A percentile compares a stretch with the other conserved stretches of the same genome.
Evolutionary conservation across 2,113 vertebrate genomes (phyloP).

Genomic region (Nothoprocta pentlandii): DNA sequence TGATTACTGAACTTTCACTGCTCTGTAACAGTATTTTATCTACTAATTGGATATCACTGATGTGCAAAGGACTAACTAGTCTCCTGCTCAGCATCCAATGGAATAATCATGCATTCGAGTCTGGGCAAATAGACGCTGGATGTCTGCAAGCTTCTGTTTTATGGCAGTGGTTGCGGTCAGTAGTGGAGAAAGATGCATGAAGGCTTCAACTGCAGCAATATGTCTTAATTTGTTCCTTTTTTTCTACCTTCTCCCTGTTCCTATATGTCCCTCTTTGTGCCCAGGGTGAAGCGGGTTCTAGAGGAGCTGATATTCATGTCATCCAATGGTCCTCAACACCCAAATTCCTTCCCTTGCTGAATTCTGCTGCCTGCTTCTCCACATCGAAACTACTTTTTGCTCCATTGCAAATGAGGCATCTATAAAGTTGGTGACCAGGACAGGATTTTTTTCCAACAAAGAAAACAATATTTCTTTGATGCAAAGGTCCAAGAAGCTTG

Average conservation of each 20-base stretch:
- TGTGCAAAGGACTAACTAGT: neutral
- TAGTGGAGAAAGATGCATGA: neutral
- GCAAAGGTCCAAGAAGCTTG: neutral
- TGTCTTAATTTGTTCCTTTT: neutral
- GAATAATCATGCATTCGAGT: neutral
- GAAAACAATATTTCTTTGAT: neutral
- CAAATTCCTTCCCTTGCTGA: neutral
- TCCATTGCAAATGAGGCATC: neutral
- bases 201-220: neutral
- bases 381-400: neutral
- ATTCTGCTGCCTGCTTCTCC: neutral
- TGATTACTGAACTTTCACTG: neutral
- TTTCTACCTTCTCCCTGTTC: too few species aligned
- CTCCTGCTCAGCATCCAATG: neutral
- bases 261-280: neutral
- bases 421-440: neutral
- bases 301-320: neutral
- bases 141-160: neutral
- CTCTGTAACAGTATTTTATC: neutral
- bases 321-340: neutral
- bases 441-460: neutral
- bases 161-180: neutral
- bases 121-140: neutral
- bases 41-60: neutral
- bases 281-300: neutral